Evolutionary conservation across 2,797 vertebrate species (phyloP).

Genomic region (Triplophysa bombifrons): DNA sequence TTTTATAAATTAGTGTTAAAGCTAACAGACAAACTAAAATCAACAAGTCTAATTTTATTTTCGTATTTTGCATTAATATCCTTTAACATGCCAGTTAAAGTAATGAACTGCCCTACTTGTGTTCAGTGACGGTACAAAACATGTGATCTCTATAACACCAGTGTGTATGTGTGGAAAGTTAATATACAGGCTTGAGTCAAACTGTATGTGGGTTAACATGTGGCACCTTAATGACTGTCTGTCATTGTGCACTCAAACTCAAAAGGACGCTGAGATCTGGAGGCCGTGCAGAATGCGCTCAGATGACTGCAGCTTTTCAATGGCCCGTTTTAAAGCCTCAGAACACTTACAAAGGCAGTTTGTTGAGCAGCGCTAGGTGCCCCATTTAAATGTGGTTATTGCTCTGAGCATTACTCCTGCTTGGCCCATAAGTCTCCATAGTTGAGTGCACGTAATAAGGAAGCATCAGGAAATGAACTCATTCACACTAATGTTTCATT

Average conservation of each 20-base stretch:
- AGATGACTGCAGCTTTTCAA: slow-evolving; percentile 53
- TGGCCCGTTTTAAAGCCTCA: slow-evolving; percentile 33
- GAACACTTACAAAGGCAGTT: slow-evolving; percentile 50
- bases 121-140: too few species aligned
- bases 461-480: neutral
- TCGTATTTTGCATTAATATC: too few species aligned
- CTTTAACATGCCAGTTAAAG: too few species aligned
- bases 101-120: too few species aligned
- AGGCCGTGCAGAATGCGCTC: slow-evolving; percentile 56
- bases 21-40: too few species aligned
- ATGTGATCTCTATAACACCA: neutral
- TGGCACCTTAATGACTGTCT: slow-evolving; percentile 52
- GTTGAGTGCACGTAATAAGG: neutral
- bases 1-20: too few species aligned
- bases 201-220: slow-evolving; percentile 45
- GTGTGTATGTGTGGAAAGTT: too few species aligned
- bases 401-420: slow-evolving; percentile 29
- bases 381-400: slow-evolving; percentile 29
- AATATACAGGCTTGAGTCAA: neutral
- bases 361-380: slow-evolving; percentile 34
- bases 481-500: slow-evolving; percentile 13
- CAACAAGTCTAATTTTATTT: too few species aligned
- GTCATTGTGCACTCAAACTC: slow-evolving; percentile 9
- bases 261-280: slow-evolving; percentile 50
- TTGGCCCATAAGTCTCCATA: slow-evolving; percentile 26